Base-by-base conservation (phyloP, 2,113 vertebrate species). In the Pachycephala philippinensis region DNA sequence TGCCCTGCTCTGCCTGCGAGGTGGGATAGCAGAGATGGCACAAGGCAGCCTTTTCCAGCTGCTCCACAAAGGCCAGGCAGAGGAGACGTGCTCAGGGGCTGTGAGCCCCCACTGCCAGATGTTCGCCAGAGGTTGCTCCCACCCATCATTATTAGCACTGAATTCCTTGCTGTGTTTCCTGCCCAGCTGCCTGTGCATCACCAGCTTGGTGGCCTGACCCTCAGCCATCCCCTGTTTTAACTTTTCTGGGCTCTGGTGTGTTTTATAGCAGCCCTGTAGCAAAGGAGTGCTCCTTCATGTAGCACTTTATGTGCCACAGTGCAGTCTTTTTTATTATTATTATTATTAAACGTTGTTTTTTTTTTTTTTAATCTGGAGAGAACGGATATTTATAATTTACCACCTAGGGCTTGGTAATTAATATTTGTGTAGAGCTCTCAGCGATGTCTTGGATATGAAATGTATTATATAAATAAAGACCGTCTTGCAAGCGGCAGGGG, bases 401-500 rank as follows among this genome's bases (percentile, higher is more conserved):
- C 90, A 93, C 93, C 92, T 35, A 96, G 87, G 80, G 95, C 95
- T 95, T 66, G 78, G 89, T 97, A 97, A 97, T 97, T 96, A 96
- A 97, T 97, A 96, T 95, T 97, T 97, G 95, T 82, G 93, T 96
- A 95, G 95, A 94, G 95, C 95, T 96, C 95, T 97, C 85, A 84
- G 91, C 56, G 0, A 90, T 70, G 95, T 30, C 92, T 92, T 91
- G 90, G 94, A 93, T 95, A 79, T 68, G 89, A 87, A 93, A 89
- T 49, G 72, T 95, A 52, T 94, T 89, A 82, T 93, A 97, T 95
- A 94, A 97, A 96, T 95, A 96, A 94, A 96, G 87, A 76, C 79
- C 37, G 50, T 90, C 91, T 92, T 89, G 70, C 53, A 33, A 92
- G 79, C 89, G 18, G 93, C 79, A 60, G 95, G 82, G 87, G 82